Evolutionary conservation across 2,797 vertebrate species (phyloP).

Genomic region (Vespertilio murinus): DNA sequence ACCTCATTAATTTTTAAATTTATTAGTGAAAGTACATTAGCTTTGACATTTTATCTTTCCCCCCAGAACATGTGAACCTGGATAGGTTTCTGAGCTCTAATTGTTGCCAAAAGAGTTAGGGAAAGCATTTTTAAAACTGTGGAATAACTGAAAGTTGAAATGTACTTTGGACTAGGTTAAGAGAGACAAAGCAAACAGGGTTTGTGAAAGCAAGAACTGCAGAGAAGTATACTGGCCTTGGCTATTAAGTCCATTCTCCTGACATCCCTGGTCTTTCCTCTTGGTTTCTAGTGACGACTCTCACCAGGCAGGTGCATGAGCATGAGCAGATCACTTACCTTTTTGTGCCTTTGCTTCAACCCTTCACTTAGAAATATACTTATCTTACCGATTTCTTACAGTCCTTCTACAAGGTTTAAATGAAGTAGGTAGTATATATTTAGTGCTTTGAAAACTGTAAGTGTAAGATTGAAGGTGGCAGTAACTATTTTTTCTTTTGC

Average conservation of each 20-base stretch:
- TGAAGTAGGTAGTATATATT: background rate
- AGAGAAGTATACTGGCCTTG: background rate
- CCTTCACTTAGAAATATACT: constrained; percentile 20
- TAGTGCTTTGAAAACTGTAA: constrained; percentile 26
- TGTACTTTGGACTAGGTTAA: background rate
- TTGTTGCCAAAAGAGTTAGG: background rate
- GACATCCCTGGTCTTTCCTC: background rate
- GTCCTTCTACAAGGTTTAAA: background rate
- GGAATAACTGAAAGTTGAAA: background rate
- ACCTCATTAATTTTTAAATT: constrained; percentile 62
- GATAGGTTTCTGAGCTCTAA: constrained; percentile 36
- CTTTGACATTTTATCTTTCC: background rate
- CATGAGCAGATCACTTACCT: background rate
- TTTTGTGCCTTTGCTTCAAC: background rate
- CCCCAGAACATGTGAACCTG: background rate
- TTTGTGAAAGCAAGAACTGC: background rate
- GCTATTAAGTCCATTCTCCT: background rate
- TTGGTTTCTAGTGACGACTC: background rate
- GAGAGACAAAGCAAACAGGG: background rate
- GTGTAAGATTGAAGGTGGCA: background rate
- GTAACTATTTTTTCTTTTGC: background rate
- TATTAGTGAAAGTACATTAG: constrained; percentile 59
- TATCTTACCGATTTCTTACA: background rate
- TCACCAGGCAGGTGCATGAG: background rate
- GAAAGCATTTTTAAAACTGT: background rate